Base-by-base conservation (phyloP, 2,888 invertebrate species). In the Aleiodes alternator region DNA sequence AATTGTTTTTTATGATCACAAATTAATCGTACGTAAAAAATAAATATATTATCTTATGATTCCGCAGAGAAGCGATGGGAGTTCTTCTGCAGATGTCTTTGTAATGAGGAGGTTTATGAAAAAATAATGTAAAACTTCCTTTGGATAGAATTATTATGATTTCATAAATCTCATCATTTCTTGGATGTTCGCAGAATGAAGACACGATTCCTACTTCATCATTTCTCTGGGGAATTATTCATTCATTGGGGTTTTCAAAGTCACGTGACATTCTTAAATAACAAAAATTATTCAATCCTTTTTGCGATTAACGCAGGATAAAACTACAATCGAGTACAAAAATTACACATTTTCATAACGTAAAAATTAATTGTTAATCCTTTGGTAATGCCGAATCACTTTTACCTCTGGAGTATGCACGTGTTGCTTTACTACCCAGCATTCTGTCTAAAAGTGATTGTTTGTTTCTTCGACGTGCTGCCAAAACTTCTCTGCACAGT, bases 391-490 rank as follows among this genome's bases (percentile, higher is more conserved):
- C 96, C 86, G 95, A 96, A 86, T 97, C 96, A 90, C 96, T 97
- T 88, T 97, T 97, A 64, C 96, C 96, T 76, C 96, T 91, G 14
- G 94, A 95, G 89, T 96, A 97, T 66, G 95, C 94, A 79, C 94
- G 91, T 0, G 93, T 92, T 3, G 93, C 92, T 88, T 94, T 94
- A 31, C 94, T 93, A 48, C 96, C 96, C 64, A 97, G 90, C 95
- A 97, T 96, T 76, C 97, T 91, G 73, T 89, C 89, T 73, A 91
- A 84, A 3, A 96, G 87, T 69, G 96, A 96, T 86, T 96, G 96
- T 87, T 97, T 97, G 82, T 95, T 95, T 86, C 96, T 93, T 82
- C 96, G 92, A 83, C 96, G 92, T 9, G 94, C 93, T 23, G 94
- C 92, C 76, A 96, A 90, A 4, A 97, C 95, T 84, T 96, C 96